Percentiles rank a stretch among this genome's conserved stretches.
Evolutionary conservation across 23 tunicate species (phyloP).

Genomic region (Halocynthia aurantium): DNA sequence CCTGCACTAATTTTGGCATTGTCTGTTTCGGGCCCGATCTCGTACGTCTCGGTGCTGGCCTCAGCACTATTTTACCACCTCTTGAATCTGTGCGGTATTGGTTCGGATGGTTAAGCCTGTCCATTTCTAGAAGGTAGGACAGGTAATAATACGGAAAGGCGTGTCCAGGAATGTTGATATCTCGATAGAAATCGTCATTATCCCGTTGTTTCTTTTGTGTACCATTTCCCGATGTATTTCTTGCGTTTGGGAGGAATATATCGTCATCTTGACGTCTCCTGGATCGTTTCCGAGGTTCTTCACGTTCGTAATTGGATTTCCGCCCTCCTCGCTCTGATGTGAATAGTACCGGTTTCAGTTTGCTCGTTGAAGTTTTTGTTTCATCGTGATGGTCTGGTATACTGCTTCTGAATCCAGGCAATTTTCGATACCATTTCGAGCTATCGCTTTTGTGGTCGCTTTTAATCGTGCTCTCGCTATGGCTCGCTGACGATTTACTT

Average conservation of each 20-base stretch:
- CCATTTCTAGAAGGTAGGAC: constrained; percentile 2
- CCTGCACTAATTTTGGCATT: no score
- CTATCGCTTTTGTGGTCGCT: background rate
- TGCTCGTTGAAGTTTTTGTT: constrained; percentile 11
- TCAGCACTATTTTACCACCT: background rate
- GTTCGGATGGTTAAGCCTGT: background rate
- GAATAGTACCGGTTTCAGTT: background rate
- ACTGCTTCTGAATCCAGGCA: background rate
- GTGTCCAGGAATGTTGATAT: constrained; percentile 19
- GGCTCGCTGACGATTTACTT: background rate
- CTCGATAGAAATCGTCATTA: constrained; percentile 7
- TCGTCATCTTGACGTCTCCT: background rate
- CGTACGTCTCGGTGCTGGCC: constrained; percentile 3
- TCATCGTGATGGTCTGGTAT: no score
- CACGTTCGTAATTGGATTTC: background rate
- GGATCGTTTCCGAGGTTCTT: background rate
- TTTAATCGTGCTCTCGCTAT: background rate
- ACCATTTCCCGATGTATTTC: background rate
- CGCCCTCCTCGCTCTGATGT: background rate
- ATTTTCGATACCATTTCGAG: background rate
- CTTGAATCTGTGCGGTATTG: no score
- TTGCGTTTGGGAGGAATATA: background rate
- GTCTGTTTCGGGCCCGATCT: no score
- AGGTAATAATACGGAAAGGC: constrained; percentile 26
- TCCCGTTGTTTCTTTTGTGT: background rate